A percentile compares a stretch with the other conserved stretches of the same genome.
Evolutionary conservation across 1,140 invertebrate species (phyloP).

Genomic region (Ditylenchus dipsaci): DNA sequence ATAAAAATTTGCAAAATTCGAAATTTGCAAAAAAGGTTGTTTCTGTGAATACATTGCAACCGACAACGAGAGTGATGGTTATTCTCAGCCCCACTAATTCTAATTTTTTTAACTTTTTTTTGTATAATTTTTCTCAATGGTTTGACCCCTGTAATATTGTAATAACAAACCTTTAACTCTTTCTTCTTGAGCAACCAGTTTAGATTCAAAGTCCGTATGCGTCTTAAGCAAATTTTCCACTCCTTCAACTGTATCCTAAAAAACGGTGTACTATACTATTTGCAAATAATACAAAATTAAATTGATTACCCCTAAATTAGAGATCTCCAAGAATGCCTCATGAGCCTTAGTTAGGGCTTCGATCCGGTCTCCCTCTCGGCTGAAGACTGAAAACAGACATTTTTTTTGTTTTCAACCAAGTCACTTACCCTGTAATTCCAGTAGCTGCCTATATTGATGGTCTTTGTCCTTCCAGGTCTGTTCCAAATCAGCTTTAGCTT

Average conservation of each 20-base stretch:
- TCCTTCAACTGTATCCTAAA: slow-evolving; percentile 80
- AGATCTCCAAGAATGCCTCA: slow-evolving; percentile 83
- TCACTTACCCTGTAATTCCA: slow-evolving; percentile 67
- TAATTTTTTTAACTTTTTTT: too few relatives aligned
- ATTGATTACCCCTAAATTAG: slow-evolving; percentile 74
- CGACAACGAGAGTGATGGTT: too few relatives aligned
- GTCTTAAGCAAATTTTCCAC: slow-evolving; percentile 86
- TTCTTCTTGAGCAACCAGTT: slow-evolving; percentile 85
- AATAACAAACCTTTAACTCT: slow-evolving; percentile 67
- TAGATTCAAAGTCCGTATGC: slow-evolving; percentile 89
- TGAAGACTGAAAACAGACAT: slow-evolving; percentile 66
- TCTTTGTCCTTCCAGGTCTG: slow-evolving; percentile 76
- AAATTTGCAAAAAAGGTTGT: too few relatives aligned
- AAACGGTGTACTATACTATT: slow-evolving; percentile 15
- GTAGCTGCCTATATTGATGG: slow-evolving; percentile 74
- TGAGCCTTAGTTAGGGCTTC: slow-evolving; percentile 89
- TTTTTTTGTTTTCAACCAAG: too few relatives aligned
- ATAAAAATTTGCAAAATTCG: too few relatives aligned
- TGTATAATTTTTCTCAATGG: background rate
- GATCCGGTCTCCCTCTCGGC: slow-evolving; percentile 91
- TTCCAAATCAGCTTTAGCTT: slow-evolving; percentile 25
- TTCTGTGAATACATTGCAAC: too few relatives aligned
- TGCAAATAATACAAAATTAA: background rate
- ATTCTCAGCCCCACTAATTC: too few relatives aligned
- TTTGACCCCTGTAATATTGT: too few relatives aligned